These are phyloP conservation scores for Calypte anna DNA, from an alignment of 2,113 vertebrate genomes.

Conservation along the genomic window DNA sequence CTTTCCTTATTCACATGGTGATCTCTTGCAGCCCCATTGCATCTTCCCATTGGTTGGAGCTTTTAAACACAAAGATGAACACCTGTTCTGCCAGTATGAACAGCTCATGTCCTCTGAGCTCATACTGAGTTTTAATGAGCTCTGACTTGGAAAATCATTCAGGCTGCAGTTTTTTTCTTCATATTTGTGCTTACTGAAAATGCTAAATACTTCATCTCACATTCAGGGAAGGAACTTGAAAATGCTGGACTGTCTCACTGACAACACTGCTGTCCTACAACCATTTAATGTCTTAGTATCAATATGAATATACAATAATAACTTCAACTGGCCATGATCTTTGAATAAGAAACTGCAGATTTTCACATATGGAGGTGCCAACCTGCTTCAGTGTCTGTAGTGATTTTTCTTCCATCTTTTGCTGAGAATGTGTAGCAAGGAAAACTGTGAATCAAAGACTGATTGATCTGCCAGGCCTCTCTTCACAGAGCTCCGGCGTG, in stretches of 20 bases:
- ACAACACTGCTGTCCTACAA: background rate
- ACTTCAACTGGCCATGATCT: background rate
- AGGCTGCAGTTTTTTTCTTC: background rate
- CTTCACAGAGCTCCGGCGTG: background rate
- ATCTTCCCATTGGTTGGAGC: background rate
- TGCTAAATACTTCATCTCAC: background rate
- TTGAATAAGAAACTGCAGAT: background rate
- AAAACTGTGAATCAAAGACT: slow-evolving; percentile 24
- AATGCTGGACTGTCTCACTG: background rate
- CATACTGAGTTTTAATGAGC: background rate
- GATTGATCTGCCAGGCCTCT: background rate
- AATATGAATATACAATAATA: background rate
- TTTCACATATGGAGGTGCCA: background rate
- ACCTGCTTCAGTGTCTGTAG: background rate
- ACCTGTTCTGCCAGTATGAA: slow-evolving; percentile 13
- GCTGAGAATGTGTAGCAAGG: background rate
- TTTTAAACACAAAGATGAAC: slow-evolving; percentile 18
- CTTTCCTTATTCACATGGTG: background rate
- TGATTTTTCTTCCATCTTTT: slow-evolving; percentile 30
- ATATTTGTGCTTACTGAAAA: background rate
- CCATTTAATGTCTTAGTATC: background rate
- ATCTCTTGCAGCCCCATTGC: background rate
- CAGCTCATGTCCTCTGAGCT: background rate
- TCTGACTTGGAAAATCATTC: background rate
- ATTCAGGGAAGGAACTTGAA: background rate